Base-by-base conservation (phyloP, 92 coral and sea anemone species). In the Umimayanthus kanabou region DNA sequence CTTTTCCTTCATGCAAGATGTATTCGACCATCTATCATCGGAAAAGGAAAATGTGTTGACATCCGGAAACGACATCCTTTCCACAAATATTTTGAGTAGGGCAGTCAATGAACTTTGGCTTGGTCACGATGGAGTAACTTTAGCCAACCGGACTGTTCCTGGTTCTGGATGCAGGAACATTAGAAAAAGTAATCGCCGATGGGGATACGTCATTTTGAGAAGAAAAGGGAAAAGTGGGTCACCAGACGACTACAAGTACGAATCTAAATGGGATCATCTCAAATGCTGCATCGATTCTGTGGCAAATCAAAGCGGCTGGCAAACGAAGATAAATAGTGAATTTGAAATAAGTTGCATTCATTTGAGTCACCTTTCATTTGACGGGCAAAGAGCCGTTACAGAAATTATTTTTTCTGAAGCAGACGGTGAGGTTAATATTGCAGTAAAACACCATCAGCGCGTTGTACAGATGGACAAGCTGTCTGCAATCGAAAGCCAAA, bases 71-170 rank as follows among this genome's bases (percentile, higher is more conserved):
- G 79, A 75, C 50, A 18, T 37, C 49, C 1, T 18, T 8, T 16
- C 79, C n/a, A 74, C 39, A 28, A 37, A 15, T 37, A 75, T 39
- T 37, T 75, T 75, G 50, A 39, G 16, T 18, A 15, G 79, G 26
- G 79, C 79, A 33, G 26, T 75, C 15, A 74, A 26, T 39, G 79
- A 74, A 74, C 79, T 74, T 22, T 74, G 79, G 79, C 49, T 74
- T 3, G 30, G 2, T 29, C 13, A n/a, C 22, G 74, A 14, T 25
- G 74, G 39, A 69, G 33, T 69, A 25, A 29, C 74, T 69, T 26
- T 26, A n/a, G 37, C 74, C 33, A 69, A 69, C 25, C 74, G 39
- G 49, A 74, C 23, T 22, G 75, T 70, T 9, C 6, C 22, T 1
- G 49, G 11, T 11, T 7, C 23, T 22, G 49, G 45, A n/a, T 20